A percentile compares a stretch with the other conserved stretches of the same genome.
These are phyloP conservation scores for Alauda arvensis DNA, from an alignment of 2,797 vertebrate species.

Conservation along the genomic window DNA sequence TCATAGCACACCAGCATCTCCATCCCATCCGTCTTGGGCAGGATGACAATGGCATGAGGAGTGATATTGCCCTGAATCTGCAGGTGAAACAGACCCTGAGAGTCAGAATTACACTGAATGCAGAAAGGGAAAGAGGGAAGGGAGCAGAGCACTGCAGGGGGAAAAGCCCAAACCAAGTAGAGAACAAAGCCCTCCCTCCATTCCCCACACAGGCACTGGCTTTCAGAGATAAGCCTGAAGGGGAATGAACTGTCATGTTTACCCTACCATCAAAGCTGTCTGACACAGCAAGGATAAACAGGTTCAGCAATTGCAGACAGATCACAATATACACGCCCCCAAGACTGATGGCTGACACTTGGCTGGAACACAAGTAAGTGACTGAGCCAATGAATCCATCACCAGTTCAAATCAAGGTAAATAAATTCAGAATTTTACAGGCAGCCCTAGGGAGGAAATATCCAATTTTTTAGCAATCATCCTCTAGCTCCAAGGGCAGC, in stretches of 20 bases:
- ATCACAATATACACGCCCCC: not conserved
- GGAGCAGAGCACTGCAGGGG: not conserved
- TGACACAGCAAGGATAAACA: slow-evolving; percentile 21
- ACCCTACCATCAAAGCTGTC: not conserved
- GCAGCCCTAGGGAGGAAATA: not conserved
- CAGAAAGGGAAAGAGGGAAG: slow-evolving; percentile 24
- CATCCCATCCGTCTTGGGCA: slow-evolving; percentile 98
- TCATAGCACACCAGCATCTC: slow-evolving; percentile 99
- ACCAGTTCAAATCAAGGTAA: slow-evolving; percentile 5
- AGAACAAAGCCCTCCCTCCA: not conserved
- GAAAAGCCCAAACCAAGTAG: not conserved
- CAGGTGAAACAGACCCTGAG: slow-evolving; percentile 47
- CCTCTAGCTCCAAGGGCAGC: not conserved
- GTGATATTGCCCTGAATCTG: slow-evolving; percentile 98
- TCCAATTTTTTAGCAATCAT: not conserved
- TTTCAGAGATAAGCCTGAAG: slow-evolving; percentile 20
- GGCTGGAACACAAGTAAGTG: not conserved
- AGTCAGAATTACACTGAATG: slow-evolving; percentile 7
- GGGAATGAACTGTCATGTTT: slow-evolving; percentile 18
- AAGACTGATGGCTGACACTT: slow-evolving; percentile 12
- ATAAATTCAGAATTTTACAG: not conserved
- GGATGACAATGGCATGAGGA: slow-evolving; percentile 96
- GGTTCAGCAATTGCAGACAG: slow-evolving; percentile 1
- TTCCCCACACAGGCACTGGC: not conserved
- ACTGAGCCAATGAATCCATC: not conserved